A percentile compares a stretch with the other conserved stretches of the same genome.
Evolutionary conservation across 2,797 vertebrate species (phyloP).

Genomic region (Silurus aristotelis): DNA sequence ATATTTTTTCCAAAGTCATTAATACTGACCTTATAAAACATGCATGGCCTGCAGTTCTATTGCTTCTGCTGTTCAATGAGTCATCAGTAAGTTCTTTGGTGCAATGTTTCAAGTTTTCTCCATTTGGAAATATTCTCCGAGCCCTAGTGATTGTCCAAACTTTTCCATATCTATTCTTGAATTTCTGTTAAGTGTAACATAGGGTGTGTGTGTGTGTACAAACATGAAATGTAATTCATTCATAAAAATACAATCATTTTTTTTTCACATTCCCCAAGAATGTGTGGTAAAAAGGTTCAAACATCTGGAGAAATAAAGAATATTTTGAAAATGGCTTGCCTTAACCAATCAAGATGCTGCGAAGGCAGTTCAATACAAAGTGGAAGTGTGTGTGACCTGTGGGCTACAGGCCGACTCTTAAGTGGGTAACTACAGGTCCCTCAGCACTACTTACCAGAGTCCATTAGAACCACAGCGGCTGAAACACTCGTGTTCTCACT

Average conservation of each 20-base stretch:
- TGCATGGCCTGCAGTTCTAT: neutral
- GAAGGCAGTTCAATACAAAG: constrained; percentile 41
- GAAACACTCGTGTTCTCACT: constrained; percentile 47
- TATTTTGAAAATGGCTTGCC: neutral
- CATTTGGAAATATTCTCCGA: neutral
- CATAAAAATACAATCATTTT: neutral
- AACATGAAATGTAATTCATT: no score
- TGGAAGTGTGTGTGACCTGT: constrained; percentile 41
- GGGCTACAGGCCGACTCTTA: constrained; percentile 15
- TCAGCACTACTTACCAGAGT: constrained; percentile 46
- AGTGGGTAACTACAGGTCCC: constrained; percentile 43
- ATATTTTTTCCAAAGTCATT: neutral
- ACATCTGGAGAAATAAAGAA: neutral
- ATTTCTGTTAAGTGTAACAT: neutral
- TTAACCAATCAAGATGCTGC: constrained; percentile 24
- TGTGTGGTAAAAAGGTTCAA: neutral
- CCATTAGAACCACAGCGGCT: constrained; percentile 62
- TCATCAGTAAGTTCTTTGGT: neutral
- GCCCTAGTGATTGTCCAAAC: neutral
- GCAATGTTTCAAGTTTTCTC: no score
- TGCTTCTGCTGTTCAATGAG: neutral
- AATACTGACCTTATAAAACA: neutral
- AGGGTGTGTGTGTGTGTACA: no score
- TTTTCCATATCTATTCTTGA: neutral
- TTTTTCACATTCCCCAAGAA: neutral